Conservation (phyloP, 1,140 invertebrate genomes). For the Hyposmocoma kahamanoa region DNA sequence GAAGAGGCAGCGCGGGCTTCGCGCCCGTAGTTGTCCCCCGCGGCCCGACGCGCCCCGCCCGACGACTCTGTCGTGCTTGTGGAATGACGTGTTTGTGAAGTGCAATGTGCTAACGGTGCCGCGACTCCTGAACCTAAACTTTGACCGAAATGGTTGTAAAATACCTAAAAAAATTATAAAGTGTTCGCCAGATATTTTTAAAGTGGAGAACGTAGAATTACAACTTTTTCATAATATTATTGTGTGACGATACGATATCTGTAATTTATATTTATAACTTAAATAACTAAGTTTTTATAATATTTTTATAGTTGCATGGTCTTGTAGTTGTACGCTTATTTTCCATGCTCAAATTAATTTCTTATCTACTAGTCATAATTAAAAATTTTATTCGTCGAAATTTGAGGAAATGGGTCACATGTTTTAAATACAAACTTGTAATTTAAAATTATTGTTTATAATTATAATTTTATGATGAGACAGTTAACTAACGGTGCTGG, state of each 20-base stretch:
- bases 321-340: slow-evolving; percentile 62
- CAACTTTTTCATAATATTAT: slow-evolving; percentile 15
- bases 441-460: slow-evolving; percentile 52
- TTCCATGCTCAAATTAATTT: slow-evolving; percentile 71
- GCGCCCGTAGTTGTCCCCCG: slow-evolving; percentile 73
- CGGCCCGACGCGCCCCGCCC: neutral
- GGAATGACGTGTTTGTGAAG: slow-evolving; percentile 28
- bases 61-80: slow-evolving; percentile 30
- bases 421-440: slow-evolving; percentile 47
- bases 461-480: slow-evolving; percentile 15
- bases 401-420: slow-evolving; percentile 41
- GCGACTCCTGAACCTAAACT: neutral
- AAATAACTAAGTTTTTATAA: slow-evolving; percentile 64
- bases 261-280: slow-evolving; percentile 66
- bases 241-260: slow-evolving; percentile 56
- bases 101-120: neutral
- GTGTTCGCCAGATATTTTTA: slow-evolving; percentile 19
- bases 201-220: neutral
- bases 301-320: slow-evolving; percentile 70
- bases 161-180: neutral
- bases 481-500: slow-evolving; percentile 47
- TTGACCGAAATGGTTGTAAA: neutral
- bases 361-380: slow-evolving; percentile 68
- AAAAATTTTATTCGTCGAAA: slow-evolving; percentile 55
- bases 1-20: slow-evolving; percentile 89